Evolutionary conservation across 2,113 vertebrate genomes (phyloP).

Genomic region (Mohoua ochrocephala): DNA sequence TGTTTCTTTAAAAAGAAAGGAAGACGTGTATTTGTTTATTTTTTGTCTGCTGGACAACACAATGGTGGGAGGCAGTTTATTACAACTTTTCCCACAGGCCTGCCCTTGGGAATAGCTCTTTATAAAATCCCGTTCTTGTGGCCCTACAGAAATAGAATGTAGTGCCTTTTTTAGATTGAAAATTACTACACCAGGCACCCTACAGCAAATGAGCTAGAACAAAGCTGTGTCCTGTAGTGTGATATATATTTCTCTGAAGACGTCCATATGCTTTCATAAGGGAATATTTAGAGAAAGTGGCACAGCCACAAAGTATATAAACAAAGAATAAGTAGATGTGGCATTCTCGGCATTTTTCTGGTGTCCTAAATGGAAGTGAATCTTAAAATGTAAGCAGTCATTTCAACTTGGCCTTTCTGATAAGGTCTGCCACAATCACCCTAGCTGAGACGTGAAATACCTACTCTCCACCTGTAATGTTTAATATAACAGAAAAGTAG

Average conservation of each 20-base stretch:
- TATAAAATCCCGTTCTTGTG: slow-evolving; percentile 28
- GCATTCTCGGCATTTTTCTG: background rate
- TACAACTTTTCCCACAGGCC: slow-evolving; percentile 61
- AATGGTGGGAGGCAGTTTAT: slow-evolving; percentile 71
- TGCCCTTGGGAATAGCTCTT: slow-evolving; percentile 54
- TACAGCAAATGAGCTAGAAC: background rate
- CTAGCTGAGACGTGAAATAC: background rate
- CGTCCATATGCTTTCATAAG: background rate
- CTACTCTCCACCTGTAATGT: background rate
- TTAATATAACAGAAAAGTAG: slow-evolving; percentile 27
- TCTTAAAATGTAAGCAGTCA: background rate
- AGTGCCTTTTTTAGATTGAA: slow-evolving; percentile 37
- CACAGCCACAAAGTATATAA: background rate
- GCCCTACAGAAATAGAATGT: slow-evolving; percentile 53
- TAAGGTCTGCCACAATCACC: background rate
- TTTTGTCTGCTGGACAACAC: slow-evolving; percentile 58
- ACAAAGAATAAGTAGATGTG: background rate
- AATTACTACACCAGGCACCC: background rate
- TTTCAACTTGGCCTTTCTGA: background rate
- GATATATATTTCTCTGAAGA: background rate
- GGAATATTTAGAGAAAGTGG: background rate
- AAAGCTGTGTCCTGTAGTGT: slow-evolving; percentile 19
- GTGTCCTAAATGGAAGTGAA: background rate
- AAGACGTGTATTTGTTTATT: slow-evolving; percentile 57
- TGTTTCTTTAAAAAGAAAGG: slow-evolving; percentile 54